Evolutionary conservation across 2,888 invertebrate species (phyloP).

Genomic region (Drosophila lacicola): DNA sequence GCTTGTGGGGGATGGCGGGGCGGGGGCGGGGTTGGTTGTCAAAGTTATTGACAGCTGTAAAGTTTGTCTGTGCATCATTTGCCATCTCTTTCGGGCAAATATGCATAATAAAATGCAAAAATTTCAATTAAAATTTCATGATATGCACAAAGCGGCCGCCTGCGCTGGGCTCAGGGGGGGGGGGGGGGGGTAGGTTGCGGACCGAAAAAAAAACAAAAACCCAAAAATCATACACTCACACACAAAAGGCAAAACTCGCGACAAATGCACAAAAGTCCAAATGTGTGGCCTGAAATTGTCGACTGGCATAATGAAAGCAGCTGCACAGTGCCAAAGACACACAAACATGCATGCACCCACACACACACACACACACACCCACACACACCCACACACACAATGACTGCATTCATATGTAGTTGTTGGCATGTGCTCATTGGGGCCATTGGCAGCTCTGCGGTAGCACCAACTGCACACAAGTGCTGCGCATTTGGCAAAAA

Average conservation of each 20-base stretch:
- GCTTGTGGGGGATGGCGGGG: not conserved
- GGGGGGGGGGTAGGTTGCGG: too few relatives aligned
- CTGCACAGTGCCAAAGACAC: conserved; percentile 41
- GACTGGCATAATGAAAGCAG: conserved; percentile 67
- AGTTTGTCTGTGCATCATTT: conserved; percentile 60
- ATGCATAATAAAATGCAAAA: conserved; percentile 73
- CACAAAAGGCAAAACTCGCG: conserved; percentile 43
- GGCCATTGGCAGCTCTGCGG: conserved; percentile 72
- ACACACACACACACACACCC: conserved; percentile 8
- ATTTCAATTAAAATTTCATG: conserved; percentile 77
- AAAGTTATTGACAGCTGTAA: conserved; percentile 77
- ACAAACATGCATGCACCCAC: conserved; percentile 9
- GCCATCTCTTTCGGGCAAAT: conserved; percentile 40
- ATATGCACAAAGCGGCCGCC: conserved; percentile 65
- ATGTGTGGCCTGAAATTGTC: conserved; percentile 50
- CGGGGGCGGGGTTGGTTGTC: conserved; percentile 25
- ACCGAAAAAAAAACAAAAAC: conserved; percentile 12
- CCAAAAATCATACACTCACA: conserved; percentile 31
- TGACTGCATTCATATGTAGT: conserved; percentile 21
- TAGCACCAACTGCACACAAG: conserved; percentile 67
- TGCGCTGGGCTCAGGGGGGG: conserved; percentile 3
- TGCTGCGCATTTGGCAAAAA: conserved; percentile 61
- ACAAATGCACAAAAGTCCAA: conserved; percentile 59
- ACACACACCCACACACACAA: not conserved
- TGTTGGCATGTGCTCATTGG: conserved; percentile 44